Evolutionary conservation across 2,888 invertebrate species (phyloP).

Genomic region (Lucinisca nassula): DNA sequence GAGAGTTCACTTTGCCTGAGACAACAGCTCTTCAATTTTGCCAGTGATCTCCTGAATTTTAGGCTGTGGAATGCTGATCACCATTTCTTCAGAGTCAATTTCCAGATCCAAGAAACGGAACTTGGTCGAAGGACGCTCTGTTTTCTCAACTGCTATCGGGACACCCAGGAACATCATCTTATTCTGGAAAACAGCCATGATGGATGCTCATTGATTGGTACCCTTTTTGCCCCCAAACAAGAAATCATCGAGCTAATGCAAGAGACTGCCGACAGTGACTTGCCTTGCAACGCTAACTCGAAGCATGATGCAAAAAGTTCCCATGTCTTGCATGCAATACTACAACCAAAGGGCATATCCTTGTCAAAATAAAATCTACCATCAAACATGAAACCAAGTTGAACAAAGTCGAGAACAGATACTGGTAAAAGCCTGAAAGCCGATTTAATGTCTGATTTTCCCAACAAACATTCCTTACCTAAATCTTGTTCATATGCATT

Average conservation of each 20-base stretch:
- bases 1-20: neutral
- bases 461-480: conserved; percentile 8
- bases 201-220: too few species aligned
- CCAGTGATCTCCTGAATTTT: neutral
- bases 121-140: neutral
- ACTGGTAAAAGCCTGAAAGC: neutral
- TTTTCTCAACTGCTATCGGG: neutral
- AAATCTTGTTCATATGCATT: conserved; percentile 21
- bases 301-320: neutral
- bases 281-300: neutral
- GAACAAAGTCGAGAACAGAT: neutral
- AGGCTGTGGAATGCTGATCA: neutral
- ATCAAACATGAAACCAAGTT: neutral
- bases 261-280: too few species aligned
- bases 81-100: too few species aligned
- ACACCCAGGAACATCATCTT: neutral
- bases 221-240: neutral
- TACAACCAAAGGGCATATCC: conserved; percentile 18
- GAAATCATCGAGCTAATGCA: too few species aligned
- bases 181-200: neutral
- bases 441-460: neutral
- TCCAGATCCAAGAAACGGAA: neutral
- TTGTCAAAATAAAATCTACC: conserved; percentile 11
- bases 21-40: neutral
- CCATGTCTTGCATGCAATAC: too few species aligned